A percentile compares a stretch with the other conserved stretches of the same genome.
These are phyloP conservation scores for Callipepla californica DNA, from an alignment of 2,113 vertebrate genomes.

Conservation along the genomic window DNA sequence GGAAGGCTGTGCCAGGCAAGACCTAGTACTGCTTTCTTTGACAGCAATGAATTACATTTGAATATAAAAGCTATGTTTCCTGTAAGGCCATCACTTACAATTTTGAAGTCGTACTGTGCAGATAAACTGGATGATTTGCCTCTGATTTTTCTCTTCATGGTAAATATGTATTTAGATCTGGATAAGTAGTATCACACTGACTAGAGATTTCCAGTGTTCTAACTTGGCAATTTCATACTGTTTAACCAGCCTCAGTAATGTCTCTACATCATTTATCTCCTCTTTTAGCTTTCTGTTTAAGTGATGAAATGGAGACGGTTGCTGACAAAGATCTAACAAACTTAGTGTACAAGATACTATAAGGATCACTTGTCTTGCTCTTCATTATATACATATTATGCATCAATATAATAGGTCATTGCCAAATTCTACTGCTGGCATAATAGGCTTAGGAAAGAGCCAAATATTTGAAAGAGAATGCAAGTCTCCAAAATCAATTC, in stretches of 20 bases:
- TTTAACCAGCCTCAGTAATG: not conserved
- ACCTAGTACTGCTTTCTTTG: not conserved
- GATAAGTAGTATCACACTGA: not conserved
- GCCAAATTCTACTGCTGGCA: not conserved
- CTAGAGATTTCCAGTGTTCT: not conserved
- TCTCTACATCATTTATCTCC: not conserved
- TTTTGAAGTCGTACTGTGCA: not conserved
- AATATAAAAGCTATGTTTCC: not conserved
- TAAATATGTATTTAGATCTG: not conserved
- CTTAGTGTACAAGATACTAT: not conserved
- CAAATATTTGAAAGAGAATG: constrained; percentile 23
- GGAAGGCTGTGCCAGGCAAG: not conserved
- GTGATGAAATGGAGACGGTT: not conserved
- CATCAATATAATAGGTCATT: not conserved
- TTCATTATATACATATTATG: not conserved
- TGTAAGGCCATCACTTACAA: not conserved
- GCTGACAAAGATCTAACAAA: constrained; percentile 29
- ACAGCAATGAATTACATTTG: not conserved
- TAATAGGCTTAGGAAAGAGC: not conserved
- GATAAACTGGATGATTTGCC: not conserved
- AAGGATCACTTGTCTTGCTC: not conserved
- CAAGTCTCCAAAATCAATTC: not conserved
- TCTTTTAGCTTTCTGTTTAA: not conserved
- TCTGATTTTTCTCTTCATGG: constrained; percentile 6
- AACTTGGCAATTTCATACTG: not conserved